phyloP scores from a whole-genome alignment of 2,113 vertebrate species.

The Chrysemys picta region DNA sequence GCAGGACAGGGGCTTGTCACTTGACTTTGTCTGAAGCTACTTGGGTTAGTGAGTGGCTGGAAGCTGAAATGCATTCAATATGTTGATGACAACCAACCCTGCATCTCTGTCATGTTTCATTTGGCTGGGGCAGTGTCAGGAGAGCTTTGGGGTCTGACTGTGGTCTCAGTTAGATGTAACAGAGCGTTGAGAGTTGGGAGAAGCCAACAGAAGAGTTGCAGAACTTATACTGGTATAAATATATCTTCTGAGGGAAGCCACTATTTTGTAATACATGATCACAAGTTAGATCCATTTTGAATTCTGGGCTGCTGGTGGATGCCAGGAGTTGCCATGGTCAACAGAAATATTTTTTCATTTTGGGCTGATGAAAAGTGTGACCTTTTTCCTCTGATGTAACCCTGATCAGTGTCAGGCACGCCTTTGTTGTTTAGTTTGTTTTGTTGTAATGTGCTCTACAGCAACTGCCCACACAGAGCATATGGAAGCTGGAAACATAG shows the following conservation, averaged over 20 bases:
- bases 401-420: rapidly evolving
- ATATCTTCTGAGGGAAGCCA: neutral
- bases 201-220: neutral
- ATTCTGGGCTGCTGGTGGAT: neutral
- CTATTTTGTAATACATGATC: neutral
- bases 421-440: neutral
- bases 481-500: neutral
- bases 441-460: neutral
- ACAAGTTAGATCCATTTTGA: rapidly evolving
- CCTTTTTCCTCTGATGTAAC: neutral
- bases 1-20: neutral
- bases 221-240: no score
- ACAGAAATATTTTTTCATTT: neutral
- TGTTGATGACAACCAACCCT: rapidly evolving
- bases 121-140: neutral
- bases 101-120: neutral
- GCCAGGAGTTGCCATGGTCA: neutral
- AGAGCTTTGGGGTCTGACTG: no score
- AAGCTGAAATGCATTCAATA: rapidly evolving
- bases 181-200: neutral
- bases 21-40: neutral
- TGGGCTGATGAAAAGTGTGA: neutral
- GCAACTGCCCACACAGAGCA: neutral
- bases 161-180: neutral
- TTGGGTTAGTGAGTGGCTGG: rapidly evolving